These are phyloP conservation scores for Exocentrus adspersus DNA, from an alignment of 2,888 invertebrate species.

Conservation along the genomic window DNA sequence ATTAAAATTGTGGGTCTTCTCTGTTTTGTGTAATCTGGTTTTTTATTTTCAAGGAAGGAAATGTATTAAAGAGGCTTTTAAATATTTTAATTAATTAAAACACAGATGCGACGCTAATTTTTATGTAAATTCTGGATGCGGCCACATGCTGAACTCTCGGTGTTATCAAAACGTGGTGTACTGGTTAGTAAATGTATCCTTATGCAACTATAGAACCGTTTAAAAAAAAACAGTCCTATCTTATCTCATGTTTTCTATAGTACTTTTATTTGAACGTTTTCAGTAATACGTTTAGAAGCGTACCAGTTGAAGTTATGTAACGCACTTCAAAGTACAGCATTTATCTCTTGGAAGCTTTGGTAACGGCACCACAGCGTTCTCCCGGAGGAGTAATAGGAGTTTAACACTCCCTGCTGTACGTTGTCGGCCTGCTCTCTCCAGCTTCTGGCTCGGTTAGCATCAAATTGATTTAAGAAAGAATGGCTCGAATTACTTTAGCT, in stretches of 20 bases:
- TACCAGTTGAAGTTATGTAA: constrained; percentile 51
- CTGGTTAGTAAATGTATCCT: too few relatives aligned
- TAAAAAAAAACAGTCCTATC: too few relatives aligned
- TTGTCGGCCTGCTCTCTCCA: constrained; percentile 28
- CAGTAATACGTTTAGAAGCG: constrained; percentile 48
- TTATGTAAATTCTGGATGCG: neutral
- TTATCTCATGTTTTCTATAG: too few relatives aligned
- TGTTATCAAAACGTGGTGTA: too few relatives aligned
- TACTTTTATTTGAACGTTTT: too few relatives aligned
- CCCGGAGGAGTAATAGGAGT: constrained; percentile 57
- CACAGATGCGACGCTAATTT: neutral
- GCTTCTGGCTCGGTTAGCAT: constrained; percentile 23
- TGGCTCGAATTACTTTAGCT: constrained; percentile 4
- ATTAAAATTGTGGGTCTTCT: constrained; percentile 34
- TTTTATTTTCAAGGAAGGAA: constrained; percentile 1
- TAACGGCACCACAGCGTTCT: constrained; percentile 46
- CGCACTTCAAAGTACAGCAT: constrained; percentile 52
- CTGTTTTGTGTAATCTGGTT: neutral
- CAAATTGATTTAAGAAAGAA: constrained; percentile 38
- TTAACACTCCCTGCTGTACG: constrained; percentile 51
- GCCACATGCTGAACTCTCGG: neutral
- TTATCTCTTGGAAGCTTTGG: constrained; percentile 52
- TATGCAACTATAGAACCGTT: too few relatives aligned
- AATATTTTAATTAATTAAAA: constrained; percentile 12
- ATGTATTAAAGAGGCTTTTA: neutral